Base-by-base conservation (phyloP, 1,140 invertebrate species). In the Drosophila grimshawi region DNA sequence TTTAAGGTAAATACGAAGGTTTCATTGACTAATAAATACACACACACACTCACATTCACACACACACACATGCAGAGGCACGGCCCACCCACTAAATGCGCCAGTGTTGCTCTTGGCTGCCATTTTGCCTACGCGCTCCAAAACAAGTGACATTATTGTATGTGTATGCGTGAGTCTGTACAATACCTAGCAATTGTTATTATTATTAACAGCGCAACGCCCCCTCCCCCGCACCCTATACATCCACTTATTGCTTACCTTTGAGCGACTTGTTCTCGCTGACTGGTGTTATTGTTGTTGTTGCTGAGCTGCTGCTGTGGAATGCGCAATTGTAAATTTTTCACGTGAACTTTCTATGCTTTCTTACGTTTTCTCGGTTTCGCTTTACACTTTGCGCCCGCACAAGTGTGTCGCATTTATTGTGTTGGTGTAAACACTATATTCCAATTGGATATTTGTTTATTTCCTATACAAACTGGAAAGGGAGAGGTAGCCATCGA, bases 141-240 rank as follows among this genome's bases (percentile, higher is more conserved):
- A 83, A 86, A 67, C 55, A 69, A 70, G 59, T 82, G 41, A 68
- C 74, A 48, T 11, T 65, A 56, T 45, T 48, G 37, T 27, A 7
- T 35, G 39, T 32, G 64, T 56, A 56, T 48, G 35, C 7, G 46
- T 46, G 39, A 55, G 27, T 55, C 56, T 69, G 61, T 57, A 88
- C 76, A 86, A 77, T 82, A 80, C 66, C 53, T 48, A 64, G 56
- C 83, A 80, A 86, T 86, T 86, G 83, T 86, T 86, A 86, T 88
- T 86, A 86, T 88, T 83, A 88, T 86, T 88, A 86, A 89, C 51
- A 66, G 46, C 60, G 48, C 62, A 51, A 35, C 61, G 68, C 27
- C 52, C 35, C 41, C 48, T 29, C 60, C 72, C 65, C 76, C 65
- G 6, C 72, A 65, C 62, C 68, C 67, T 51, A 76, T 63, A 78